Evolutionary conservation across 2,888 invertebrate species (phyloP), one percentile per base, ranked within the genome.

Genomic region (Scaptomyza caliginosa): DNA sequence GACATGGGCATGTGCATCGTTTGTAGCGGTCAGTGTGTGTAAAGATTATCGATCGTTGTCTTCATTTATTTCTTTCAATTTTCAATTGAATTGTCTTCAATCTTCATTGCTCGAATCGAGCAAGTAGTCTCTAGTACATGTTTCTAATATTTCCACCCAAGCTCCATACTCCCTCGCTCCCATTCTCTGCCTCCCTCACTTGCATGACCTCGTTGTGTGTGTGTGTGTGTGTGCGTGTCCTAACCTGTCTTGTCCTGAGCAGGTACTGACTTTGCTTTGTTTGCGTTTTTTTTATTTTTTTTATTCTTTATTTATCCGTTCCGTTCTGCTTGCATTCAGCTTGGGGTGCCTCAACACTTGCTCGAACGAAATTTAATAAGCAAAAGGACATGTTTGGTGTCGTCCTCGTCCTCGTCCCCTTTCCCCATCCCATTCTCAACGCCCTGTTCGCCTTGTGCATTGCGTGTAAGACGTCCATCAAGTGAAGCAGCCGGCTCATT

Each of bases 31-130:
- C 86, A 86, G 68, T 71, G 79, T 13, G 32, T 34, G 57, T 72
- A 60, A 79, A 76, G 84, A 83, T 84, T 86, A 84, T 84, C 84
- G 83, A 86, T 84, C 74, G 56, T 51, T 70, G 58, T 49, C 51
- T n/a, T 56, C 74, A 11, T 3, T 8, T 11, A 17, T 11, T 5
- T 13, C 1, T 21, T 39, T 21, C n/a, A n/a, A n/a, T 13, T 79
- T 83, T 84, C 86, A 84, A 84, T 86, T 84, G 86, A 84, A 84
- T 86, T 86, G 86, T 84, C 83, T 84, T 84, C 79, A 74, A 81
- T 86, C 81, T 65, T 65, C 67, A 71, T 77, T 74, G 81, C 74
- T 69, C 55, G 76, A 68, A 75, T n/a, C n/a, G n/a, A 71, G 68
- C 79, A 67, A 77, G 80, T 77, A 63, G 59, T 75, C 52, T 16